Conservation (phyloP, 2,113 vertebrate genomes). For the Anguilla japonica region DNA sequence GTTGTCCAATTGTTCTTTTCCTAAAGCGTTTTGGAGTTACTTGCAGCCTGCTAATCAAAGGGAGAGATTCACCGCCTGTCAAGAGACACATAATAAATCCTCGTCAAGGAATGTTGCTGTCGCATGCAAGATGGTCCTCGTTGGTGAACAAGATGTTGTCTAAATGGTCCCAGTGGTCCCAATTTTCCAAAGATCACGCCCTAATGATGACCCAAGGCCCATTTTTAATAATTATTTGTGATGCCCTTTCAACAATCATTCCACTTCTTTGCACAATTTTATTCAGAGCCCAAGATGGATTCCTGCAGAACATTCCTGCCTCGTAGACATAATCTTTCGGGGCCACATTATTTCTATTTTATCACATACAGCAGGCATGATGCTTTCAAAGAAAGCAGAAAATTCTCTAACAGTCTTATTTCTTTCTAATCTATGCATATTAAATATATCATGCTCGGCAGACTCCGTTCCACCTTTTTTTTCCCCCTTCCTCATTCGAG, state of each 20-base stretch:
- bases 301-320: conserved; percentile 48
- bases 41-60: conserved; percentile 55
- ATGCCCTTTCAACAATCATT: conserved; percentile 70
- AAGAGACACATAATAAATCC: conserved; percentile 47
- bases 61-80: conserved; percentile 46
- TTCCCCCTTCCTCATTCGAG: conserved; percentile 20
- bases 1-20: conserved; percentile 52
- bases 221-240: conserved; percentile 68
- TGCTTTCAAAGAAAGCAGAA: conserved; percentile 35
- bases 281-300: conserved; percentile 48
- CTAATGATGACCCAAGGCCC: conserved; percentile 71
- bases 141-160: conserved; percentile 59
- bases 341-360: conserved; percentile 35
- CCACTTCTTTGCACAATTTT: conserved; percentile 64
- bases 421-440: conserved; percentile 37
- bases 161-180: conserved; percentile 51
- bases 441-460: conserved; percentile 40
- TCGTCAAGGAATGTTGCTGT: conserved; percentile 49
- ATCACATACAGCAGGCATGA: conserved; percentile 38
- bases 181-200: conserved; percentile 58
- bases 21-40: conserved; percentile 50
- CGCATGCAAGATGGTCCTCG: conserved; percentile 46
- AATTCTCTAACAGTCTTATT: conserved; percentile 40
- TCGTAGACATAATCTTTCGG: conserved; percentile 54
- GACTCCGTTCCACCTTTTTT: conserved; percentile 39